phyloP scores from a whole-genome alignment of 2,888 invertebrate species.

The Eupelmus urozonus region DNA sequence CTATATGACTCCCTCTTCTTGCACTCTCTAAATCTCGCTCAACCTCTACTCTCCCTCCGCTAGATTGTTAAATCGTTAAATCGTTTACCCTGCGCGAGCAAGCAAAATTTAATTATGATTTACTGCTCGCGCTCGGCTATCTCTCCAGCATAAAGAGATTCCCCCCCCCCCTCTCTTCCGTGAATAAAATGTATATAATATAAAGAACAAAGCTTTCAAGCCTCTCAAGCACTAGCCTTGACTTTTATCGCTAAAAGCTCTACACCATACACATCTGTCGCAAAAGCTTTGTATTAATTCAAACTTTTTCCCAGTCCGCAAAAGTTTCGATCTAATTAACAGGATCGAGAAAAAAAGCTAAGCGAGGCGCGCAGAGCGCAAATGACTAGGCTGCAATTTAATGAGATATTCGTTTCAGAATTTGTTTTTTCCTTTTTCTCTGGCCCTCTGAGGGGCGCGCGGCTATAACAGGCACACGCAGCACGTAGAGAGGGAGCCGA shows the following conservation, averaged over 20 bases:
- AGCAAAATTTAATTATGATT: constrained; percentile 34
- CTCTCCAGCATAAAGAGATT: background rate
- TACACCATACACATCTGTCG: too few species aligned
- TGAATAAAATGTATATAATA: constrained; percentile 1
- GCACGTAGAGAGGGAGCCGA: too few species aligned
- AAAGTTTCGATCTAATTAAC: too few species aligned
- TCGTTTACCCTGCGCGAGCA: background rate
- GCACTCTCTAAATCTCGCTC: too few species aligned
- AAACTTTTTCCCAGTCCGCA: too few species aligned
- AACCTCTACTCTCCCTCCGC: background rate
- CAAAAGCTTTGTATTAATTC: too few species aligned
- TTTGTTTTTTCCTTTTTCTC: too few species aligned
- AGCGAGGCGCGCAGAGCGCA: background rate
- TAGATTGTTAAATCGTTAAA: constrained; percentile 20
- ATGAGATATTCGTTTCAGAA: background rate
- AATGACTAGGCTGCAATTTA: background rate
- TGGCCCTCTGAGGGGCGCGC: too few species aligned
- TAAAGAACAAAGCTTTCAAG: background rate
- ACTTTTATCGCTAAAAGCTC: too few species aligned
- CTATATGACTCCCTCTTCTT: background rate
- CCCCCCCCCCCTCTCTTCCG: background rate
- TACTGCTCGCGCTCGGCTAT: background rate
- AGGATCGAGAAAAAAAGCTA: too few species aligned
- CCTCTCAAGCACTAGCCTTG: too few species aligned
- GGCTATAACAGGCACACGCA: too few species aligned